Conservation (phyloP, 2,113 vertebrate genomes). For the Phalacrocorax aristotelis region DNA sequence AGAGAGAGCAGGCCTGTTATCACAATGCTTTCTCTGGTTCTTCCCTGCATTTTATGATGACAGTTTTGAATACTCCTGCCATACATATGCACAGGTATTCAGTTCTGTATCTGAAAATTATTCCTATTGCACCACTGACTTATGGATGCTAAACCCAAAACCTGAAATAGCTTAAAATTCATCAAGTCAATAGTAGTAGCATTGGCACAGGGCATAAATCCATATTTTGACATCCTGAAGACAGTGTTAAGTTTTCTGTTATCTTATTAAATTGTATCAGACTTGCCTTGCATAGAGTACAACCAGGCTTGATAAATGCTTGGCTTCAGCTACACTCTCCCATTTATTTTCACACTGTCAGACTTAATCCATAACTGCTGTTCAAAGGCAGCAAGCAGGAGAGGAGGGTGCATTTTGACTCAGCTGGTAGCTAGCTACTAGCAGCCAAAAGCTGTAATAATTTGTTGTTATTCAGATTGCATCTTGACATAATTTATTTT, state of each 20-base stretch:
- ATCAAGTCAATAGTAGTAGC: constrained; percentile 6
- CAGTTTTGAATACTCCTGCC: neutral
- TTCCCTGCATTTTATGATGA: neutral
- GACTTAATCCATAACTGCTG: constrained; percentile 53
- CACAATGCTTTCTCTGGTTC: neutral
- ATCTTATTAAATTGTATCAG: constrained; percentile 55
- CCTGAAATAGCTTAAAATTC: constrained; percentile 11
- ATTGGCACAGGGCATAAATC: neutral
- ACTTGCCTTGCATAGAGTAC: constrained; percentile 14
- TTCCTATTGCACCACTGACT: neutral
- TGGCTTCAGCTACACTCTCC: constrained; percentile 29
- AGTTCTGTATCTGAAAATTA: neutral
- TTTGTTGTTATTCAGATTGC: neutral
- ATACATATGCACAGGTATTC: neutral
- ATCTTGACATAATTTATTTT: neutral
- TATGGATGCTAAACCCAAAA: neutral
- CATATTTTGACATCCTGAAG: constrained; percentile 41
- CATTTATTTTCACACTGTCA: constrained; percentile 63
- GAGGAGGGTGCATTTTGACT: constrained; percentile 12
- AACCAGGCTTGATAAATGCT: constrained; percentile 51
- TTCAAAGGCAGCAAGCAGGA: constrained; percentile 19
- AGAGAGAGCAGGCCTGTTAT: neutral
- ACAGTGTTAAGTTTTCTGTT: constrained; percentile 48
- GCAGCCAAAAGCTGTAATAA: neutral
- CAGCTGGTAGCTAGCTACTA: constrained; percentile 7